Conservation (phyloP, 2,797 vertebrate genomes). For the Philypnodon macrostomus region DNA sequence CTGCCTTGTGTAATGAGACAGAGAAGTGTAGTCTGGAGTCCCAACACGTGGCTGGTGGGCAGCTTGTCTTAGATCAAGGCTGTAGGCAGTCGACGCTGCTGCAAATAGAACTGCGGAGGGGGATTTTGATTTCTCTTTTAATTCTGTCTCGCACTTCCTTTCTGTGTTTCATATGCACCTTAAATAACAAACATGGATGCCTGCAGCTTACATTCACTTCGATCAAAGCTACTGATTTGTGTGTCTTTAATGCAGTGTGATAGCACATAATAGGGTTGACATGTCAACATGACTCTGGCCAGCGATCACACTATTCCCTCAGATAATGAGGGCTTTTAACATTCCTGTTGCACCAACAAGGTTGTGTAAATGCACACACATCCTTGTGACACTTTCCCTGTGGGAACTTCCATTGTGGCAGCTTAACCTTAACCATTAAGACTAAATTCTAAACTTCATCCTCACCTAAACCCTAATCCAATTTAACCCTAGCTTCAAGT, state of each 20-base stretch:
- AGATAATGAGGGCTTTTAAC: conserved; percentile 72
- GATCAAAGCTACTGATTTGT: conserved; percentile 10
- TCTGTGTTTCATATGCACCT: conserved; percentile 19
- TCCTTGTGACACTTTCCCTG: background rate
- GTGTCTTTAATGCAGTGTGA: conserved; percentile 27
- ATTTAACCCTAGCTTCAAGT: background rate
- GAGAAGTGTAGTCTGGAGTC: conserved; percentile 26
- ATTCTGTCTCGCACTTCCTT: conserved; percentile 30
- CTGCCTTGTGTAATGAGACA: background rate
- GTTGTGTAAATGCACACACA: conserved; percentile 32
- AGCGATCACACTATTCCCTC: conserved; percentile 59
- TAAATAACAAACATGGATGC: conserved; percentile 9
- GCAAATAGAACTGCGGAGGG: conserved; percentile 51
- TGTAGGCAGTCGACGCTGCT: conserved; percentile 46
- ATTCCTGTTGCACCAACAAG: conserved; percentile 62
- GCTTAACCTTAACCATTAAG: background rate
- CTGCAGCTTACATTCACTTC: conserved; percentile 1
- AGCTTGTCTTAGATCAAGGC: conserved; percentile 43
- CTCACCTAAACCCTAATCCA: background rate
- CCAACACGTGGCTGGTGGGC: conserved; percentile 46
- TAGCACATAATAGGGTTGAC: conserved; percentile 49
- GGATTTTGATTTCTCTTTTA: conserved; percentile 45
- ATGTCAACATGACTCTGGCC: conserved; percentile 63
- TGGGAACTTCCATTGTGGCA: background rate
- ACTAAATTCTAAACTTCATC: background rate